Conservation (phyloP, 2,113 vertebrate genomes). For the human region GRCh38 chr4:63935501-63936000, state of each 20-base stretch:
- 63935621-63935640: background rate
- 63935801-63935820: background rate
- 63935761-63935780: background rate
- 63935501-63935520: background rate
- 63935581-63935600: background rate
- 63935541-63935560: background rate
- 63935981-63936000: constrained; percentile 56
- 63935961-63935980: constrained; percentile 27
- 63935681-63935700: background rate
- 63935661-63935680: background rate
- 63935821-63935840: constrained; percentile 1
- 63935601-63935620: background rate
- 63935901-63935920: constrained; percentile 43
- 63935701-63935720: background rate
- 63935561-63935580: background rate
- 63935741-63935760: background rate
- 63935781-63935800: background rate
- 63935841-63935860: background rate
- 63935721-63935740: background rate
- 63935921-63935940: constrained; percentile 20
- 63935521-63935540: background rate
- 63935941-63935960: constrained; percentile 56
- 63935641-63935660: background rate
- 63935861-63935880: constrained; percentile 48
- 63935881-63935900: constrained; percentile 58